Conservation (phyloP, 2,888 invertebrate genomes). For the Dynastes grantii region DNA sequence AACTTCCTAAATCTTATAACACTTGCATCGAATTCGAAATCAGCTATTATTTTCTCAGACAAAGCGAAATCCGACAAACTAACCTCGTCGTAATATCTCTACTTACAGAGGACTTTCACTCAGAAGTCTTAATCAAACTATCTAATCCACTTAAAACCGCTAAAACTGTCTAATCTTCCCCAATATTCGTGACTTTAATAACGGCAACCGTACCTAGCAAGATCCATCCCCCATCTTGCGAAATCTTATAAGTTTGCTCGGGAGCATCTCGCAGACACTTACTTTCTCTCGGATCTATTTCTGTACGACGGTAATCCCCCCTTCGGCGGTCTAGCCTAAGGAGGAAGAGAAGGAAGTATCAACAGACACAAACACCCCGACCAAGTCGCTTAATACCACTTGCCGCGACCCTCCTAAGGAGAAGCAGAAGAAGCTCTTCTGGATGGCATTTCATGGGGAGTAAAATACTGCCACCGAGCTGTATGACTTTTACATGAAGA, state of each 20-base stretch:
- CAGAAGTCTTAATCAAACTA: constrained; percentile 35
- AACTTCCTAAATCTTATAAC: too few relatives aligned
- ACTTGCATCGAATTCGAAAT: too few relatives aligned
- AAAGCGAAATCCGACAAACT: too few relatives aligned
- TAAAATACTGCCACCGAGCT: constrained; percentile 20
- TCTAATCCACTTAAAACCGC: constrained; percentile 32
- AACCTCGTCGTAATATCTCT: too few relatives aligned
- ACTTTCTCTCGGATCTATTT: constrained; percentile 4
- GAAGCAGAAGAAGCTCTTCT: neutral
- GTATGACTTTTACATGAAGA: constrained; percentile 36
- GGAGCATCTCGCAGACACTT: constrained; percentile 5
- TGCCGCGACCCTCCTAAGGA: constrained; percentile 1
- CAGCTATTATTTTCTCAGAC: too few relatives aligned
- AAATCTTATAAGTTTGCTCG: constrained; percentile 30
- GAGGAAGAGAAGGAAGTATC: too few relatives aligned
- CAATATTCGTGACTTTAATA: constrained; percentile 27
- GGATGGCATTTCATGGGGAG: neutral
- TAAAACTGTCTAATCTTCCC: constrained; percentile 33
- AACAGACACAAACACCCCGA: neutral
- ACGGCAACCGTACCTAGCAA: neutral
- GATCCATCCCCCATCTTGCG: neutral
- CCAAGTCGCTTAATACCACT: constrained; percentile 26
- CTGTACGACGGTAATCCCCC: neutral
- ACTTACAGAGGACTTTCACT: too few relatives aligned
- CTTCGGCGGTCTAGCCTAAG: neutral